A percentile compares a stretch with the other conserved stretches of the same genome.
These are phyloP conservation scores for Chesias legatella DNA, from an alignment of 2,888 invertebrate species.

Conservation along the genomic window DNA sequence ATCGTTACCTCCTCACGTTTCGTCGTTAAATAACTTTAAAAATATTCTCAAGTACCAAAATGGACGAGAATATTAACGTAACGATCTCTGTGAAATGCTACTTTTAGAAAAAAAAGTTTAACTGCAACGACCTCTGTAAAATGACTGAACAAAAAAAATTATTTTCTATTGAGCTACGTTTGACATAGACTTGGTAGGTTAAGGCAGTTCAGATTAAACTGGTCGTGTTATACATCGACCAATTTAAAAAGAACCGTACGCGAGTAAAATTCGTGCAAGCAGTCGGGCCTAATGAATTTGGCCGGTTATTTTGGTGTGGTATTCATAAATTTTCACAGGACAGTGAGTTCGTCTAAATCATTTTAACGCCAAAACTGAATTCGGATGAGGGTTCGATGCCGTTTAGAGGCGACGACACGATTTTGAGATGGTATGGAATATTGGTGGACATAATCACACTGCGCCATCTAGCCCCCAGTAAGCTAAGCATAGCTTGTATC, in stretches of 20 bases:
- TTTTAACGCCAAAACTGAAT: slow-evolving; percentile 70
- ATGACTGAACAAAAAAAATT: slow-evolving; percentile 1
- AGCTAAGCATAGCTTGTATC: too few species aligned
- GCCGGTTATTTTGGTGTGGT: slow-evolving; percentile 50
- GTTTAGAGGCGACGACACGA: slow-evolving; percentile 37
- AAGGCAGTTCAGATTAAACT: slow-evolving; percentile 4
- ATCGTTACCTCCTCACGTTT: slow-evolving; percentile 38
- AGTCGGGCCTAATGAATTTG: slow-evolving; percentile 29
- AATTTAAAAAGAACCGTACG: slow-evolving; percentile 12
- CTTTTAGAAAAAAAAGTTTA: slow-evolving; percentile 36
- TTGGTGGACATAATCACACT: too few species aligned
- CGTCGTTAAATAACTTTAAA: slow-evolving; percentile 52
- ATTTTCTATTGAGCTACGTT: slow-evolving; percentile 1
- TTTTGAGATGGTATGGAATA: too few species aligned
- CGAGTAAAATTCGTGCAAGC: background rate
- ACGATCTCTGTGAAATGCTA: slow-evolving; percentile 51
- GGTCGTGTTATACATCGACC: slow-evolving; percentile 1
- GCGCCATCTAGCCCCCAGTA: too few species aligned
- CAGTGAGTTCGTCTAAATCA: slow-evolving; percentile 59
- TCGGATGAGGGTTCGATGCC: slow-evolving; percentile 40
- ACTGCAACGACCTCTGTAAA: slow-evolving; percentile 20
- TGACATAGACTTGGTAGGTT: background rate
- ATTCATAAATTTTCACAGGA: slow-evolving; percentile 58
- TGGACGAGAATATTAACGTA: slow-evolving; percentile 45
- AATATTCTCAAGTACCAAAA: slow-evolving; percentile 44